A percentile compares a stretch with the other conserved stretches of the same genome.
Evolutionary conservation across 2,113 vertebrate species (phyloP).

Genomic region (Amphilophus citrinellus): DNA sequence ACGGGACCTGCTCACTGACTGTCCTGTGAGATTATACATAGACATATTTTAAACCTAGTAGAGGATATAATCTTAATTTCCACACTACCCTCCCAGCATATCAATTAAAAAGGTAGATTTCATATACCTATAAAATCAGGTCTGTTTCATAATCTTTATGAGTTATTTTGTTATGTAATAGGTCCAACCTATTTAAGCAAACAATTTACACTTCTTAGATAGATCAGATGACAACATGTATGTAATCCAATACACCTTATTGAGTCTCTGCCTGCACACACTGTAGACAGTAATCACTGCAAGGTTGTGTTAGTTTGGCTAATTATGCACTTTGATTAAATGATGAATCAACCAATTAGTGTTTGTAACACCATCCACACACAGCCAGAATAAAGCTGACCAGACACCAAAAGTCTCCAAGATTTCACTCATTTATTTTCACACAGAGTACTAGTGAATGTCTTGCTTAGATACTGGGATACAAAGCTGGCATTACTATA

Average conservation of each 20-base stretch:
- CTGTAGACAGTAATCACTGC: not conserved
- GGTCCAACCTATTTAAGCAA: not conserved
- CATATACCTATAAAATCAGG: not conserved
- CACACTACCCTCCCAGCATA: not conserved
- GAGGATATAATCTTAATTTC: not conserved
- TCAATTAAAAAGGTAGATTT: not conserved
- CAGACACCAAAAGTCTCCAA: not conserved
- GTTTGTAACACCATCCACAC: not conserved
- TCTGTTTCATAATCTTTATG: not conserved
- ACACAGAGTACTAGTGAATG: not conserved
- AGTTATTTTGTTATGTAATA: not conserved
- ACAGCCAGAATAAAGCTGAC: not conserved
- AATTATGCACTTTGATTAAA: not conserved
- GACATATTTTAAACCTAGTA: not conserved
- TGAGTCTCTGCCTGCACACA: not conserved
- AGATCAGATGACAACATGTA: not conserved
- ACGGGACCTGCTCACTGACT: not conserved
- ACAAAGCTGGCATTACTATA: not conserved
- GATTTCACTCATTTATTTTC: not conserved
- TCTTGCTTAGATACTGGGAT: not conserved
- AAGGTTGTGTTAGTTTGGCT: not conserved
- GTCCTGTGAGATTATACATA: not conserved
- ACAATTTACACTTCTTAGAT: not conserved
- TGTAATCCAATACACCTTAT: not conserved
- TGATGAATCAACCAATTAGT: not conserved